Percentiles rank a stretch among this genome's conserved stretches.
Conservation (phyloP, 1,140 invertebrate species). For the Calephelis nemesis region DNA sequence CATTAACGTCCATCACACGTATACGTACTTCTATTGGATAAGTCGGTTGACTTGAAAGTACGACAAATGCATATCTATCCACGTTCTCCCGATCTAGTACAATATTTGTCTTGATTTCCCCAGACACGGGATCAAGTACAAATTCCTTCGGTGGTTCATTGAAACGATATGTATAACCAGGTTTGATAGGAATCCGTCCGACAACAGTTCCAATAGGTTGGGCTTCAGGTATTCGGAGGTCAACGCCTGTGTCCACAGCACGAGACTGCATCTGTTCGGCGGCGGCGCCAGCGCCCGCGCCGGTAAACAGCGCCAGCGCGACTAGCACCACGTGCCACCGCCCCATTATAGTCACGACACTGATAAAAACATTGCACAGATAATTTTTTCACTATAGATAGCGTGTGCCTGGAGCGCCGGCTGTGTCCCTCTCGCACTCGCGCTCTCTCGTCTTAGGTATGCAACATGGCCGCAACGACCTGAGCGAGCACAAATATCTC, state of each 20-base stretch:
- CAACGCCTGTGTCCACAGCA: slow-evolving; percentile 90
- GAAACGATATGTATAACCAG: slow-evolving; percentile 93
- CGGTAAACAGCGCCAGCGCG: slow-evolving; percentile 65
- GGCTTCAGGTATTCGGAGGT: slow-evolving; percentile 91
- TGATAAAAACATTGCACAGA: slow-evolving; percentile 60
- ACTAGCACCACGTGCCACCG: slow-evolving; percentile 74
- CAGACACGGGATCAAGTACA: slow-evolving; percentile 87
- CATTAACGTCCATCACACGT: slow-evolving; percentile 91
- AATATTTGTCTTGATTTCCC: slow-evolving; percentile 89
- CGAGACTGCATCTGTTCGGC: slow-evolving; percentile 89
- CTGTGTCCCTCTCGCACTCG: slow-evolving; percentile 74
- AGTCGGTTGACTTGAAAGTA: slow-evolving; percentile 94
- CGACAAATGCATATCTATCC: slow-evolving; percentile 92
- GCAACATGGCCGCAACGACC: slow-evolving; percentile 75
- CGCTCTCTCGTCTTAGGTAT: slow-evolving; percentile 72
- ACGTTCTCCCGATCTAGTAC: slow-evolving; percentile 90
- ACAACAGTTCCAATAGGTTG: slow-evolving; percentile 89
- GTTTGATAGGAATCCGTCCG: slow-evolving; percentile 91
- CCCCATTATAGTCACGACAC: slow-evolving; percentile 70
- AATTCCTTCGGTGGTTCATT: slow-evolving; percentile 94
- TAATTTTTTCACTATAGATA: slow-evolving; percentile 56
- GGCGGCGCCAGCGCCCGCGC: slow-evolving; percentile 57
- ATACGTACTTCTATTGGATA: slow-evolving; percentile 96
- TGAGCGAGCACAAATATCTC: slow-evolving; percentile 75
- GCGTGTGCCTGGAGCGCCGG: slow-evolving; percentile 47